Conservation (phyloP, 2,113 vertebrate species). For the Aptenodytes patagonicus region DNA sequence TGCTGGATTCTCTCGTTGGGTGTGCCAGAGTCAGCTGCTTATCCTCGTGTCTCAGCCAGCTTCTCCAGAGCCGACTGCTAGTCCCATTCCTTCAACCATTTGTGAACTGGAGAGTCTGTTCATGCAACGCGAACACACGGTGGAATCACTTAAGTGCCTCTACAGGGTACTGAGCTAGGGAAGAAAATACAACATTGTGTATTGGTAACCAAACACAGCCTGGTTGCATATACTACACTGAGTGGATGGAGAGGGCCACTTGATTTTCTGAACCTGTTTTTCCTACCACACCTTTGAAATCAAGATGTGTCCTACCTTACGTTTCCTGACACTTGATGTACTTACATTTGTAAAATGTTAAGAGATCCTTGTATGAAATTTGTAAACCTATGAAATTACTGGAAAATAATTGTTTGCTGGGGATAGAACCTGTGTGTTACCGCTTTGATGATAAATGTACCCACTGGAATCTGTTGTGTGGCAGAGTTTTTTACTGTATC, state of each 20-base stretch:
- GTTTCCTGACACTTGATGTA: not conserved
- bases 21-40: not conserved
- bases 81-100: not conserved
- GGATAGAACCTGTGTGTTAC: not conserved
- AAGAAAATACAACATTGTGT: not conserved
- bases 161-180: not conserved
- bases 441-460: not conserved
- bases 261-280: not conserved
- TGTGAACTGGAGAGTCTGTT: not conserved
- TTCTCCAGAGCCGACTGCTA: not conserved
- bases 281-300: not conserved
- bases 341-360: not conserved
- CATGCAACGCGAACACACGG: rapidly evolving
- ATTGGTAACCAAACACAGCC: not conserved
- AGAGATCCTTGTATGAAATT: not conserved
- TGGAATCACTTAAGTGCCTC: not conserved
- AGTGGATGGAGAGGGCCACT: not conserved
- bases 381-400: not conserved
- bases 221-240: not conserved
- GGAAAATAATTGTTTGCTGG: not conserved
- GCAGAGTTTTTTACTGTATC: not conserved
- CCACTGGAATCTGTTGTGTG: not conserved
- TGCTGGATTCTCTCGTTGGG: not conserved
- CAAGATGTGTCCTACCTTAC: not conserved
- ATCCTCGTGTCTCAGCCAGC: not conserved